These are phyloP conservation scores for Ardeotis arabs DNA, from an alignment of 2,113 vertebrate species.

Conservation along the genomic window DNA sequence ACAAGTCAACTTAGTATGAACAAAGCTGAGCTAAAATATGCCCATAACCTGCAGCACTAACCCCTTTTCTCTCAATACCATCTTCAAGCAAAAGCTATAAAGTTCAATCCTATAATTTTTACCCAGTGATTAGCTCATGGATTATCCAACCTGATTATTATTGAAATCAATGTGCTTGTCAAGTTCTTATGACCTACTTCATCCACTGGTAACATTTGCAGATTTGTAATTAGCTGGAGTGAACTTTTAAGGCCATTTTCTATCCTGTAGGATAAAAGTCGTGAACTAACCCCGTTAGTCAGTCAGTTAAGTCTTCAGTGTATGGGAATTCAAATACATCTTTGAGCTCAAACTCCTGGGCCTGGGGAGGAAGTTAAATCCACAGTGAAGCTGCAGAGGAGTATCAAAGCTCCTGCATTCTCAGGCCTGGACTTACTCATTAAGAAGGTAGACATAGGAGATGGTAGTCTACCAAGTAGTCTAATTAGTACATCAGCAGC, in stretches of 20 bases:
- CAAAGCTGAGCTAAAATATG: background rate
- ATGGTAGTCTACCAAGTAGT: background rate
- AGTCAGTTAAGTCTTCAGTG: background rate
- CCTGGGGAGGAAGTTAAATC: background rate
- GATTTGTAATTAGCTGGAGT: background rate
- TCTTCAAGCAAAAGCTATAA: background rate
- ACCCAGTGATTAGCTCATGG: background rate
- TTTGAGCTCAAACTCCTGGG: background rate
- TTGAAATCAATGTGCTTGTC: background rate
- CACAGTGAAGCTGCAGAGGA: background rate
- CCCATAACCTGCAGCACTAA: background rate
- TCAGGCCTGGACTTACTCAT: background rate
- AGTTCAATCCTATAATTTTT: background rate
- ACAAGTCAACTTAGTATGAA: background rate
- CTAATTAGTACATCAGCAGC: background rate
- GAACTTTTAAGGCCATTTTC: background rate
- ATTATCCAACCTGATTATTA: background rate
- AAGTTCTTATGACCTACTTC: background rate
- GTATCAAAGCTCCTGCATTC: background rate
- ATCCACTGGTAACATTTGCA: background rate
- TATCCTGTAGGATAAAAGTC: background rate
- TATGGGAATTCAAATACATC: background rate
- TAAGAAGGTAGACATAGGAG: background rate
- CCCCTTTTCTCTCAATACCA: background rate
- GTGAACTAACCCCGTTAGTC: background rate